These are phyloP conservation scores for Erpetoichthys calabaricus DNA, from an alignment of 2,797 vertebrate species.

Conservation along the genomic window DNA sequence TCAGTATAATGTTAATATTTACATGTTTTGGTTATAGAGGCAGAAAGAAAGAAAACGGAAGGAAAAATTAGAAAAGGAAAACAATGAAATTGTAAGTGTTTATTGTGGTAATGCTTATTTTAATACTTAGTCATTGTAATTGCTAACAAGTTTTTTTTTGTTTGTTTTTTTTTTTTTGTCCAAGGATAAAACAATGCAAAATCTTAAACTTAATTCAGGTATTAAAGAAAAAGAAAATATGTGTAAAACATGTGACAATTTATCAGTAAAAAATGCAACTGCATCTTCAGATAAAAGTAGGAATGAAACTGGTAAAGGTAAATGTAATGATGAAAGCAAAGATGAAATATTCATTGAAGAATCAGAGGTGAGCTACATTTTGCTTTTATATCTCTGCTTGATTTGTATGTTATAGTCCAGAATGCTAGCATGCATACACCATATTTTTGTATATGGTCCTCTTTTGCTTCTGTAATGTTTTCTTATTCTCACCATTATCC, in stretches of 20 bases:
- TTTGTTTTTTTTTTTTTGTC: too few relatives aligned
- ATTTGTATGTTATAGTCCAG: not conserved
- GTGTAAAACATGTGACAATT: not conserved
- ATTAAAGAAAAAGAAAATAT: conserved; percentile 2
- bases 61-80: conserved; percentile 31
- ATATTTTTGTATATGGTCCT: too few relatives aligned
- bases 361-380: conserved; percentile 29
- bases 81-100: conserved; percentile 3
- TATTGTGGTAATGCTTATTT: too few relatives aligned
- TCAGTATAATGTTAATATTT: too few relatives aligned
- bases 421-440: too few relatives aligned
- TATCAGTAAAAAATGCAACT: not conserved
- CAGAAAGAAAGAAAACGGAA: conserved; percentile 45
- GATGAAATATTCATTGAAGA: conserved; percentile 16
- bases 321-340: conserved; percentile 5
- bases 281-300: conserved; percentile 1
- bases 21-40: conserved; percentile 33
- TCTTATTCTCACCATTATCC: too few relatives aligned
- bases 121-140: too few relatives aligned
- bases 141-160: too few relatives aligned
- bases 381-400: not conserved
- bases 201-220: not conserved
- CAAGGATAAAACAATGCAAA: too few relatives aligned
- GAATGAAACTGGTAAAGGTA: conserved; percentile 2
- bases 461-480: too few relatives aligned